Base-by-base conservation (phyloP, 2,888 invertebrate species). In the Machimus rusticus region DNA sequence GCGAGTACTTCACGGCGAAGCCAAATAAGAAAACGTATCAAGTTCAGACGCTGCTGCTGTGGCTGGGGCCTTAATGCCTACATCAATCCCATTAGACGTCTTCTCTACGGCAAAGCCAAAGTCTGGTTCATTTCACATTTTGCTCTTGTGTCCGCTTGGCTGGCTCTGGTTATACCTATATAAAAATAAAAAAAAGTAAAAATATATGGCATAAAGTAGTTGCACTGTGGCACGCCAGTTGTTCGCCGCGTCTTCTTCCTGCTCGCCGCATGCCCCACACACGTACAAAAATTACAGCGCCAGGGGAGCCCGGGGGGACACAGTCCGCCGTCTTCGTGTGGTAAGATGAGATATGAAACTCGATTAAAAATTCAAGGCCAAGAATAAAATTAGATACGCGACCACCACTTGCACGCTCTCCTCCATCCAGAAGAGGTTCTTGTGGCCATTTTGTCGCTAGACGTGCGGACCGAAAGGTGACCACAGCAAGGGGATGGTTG, bases 361-460 rank as follows among this genome's bases (percentile, higher is more conserved):
- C 82, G 88, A 88, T 88, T 88, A 87, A 86, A 88, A 88, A 88
- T 88, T 88, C 88, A 88, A 88, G 88, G 88, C 87, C 88, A 88
- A 87, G 86, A 87, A 84, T 87, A 87, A 88, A 87, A 88, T 88
- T 88, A 88, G 88, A 88, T 88, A 85, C 85, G 46, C 85, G 85
- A 85, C 74, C 43, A 79, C 46, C 85, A 85, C 85, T 85, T 85
- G 74, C 57, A 74, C 43, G 39, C 74, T 28, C 74, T 37, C 39
- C 31, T 37, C 23, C 4, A 28, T 23, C 66, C 66, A 66, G 66
- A 55, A 16, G 19, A 57, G 46, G 51, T 46, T 85, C 74, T 74
- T 74, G 43, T 85, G 85, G 74, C 85, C 74, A 74, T 74, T 85
- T 85, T 85, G 74, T 74, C 19, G 74, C 85, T 74, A 23, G 34